These are phyloP conservation scores for Fratercula arctica DNA, from an alignment of 2,797 vertebrate species.

Conservation along the genomic window DNA sequence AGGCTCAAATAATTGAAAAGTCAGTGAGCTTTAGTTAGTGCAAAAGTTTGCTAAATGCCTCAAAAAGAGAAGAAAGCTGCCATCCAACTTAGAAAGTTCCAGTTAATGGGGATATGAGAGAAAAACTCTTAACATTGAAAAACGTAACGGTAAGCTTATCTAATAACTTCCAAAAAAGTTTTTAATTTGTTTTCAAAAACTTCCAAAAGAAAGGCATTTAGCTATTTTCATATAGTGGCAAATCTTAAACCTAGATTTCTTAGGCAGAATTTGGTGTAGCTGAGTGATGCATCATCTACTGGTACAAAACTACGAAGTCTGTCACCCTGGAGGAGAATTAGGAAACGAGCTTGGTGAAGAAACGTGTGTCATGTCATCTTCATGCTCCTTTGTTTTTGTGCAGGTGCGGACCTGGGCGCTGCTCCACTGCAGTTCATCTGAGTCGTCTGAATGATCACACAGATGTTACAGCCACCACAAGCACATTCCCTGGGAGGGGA, in stretches of 20 bases:
- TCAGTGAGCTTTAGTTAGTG: background rate
- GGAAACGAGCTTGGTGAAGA: background rate
- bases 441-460: background rate
- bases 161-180: background rate
- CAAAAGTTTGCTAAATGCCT: background rate
- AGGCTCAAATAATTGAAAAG: background rate
- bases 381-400: background rate
- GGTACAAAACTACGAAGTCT: background rate
- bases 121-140: background rate
- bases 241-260: background rate
- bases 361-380: accelerated
- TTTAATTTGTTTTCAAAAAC: background rate
- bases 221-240: background rate
- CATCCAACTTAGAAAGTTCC: background rate
- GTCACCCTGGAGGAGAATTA: background rate
- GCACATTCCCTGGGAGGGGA: background rate
- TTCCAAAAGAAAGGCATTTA: background rate
- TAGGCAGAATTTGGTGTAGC: background rate
- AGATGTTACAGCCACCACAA: background rate
- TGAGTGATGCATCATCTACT: background rate
- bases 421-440: background rate
- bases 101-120: background rate
- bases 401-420: background rate
- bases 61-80: background rate
- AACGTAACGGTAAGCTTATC: background rate